Conservation (phyloP, 2,113 vertebrate species). For the Rhynchopsitta pachyrhyncha region DNA sequence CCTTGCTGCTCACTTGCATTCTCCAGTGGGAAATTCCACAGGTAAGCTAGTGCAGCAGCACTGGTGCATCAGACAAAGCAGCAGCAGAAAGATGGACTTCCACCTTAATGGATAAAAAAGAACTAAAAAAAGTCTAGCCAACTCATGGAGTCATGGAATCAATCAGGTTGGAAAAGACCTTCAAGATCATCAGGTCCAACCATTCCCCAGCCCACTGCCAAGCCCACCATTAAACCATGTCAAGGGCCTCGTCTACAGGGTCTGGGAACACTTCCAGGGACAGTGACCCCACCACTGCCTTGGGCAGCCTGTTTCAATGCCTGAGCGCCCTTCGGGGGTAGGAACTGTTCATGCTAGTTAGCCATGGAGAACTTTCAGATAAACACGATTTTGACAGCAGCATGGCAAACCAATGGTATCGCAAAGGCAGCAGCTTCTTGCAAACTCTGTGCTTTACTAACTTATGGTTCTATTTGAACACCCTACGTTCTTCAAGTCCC, state of each 20-base stretch:
- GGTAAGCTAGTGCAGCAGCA: background rate
- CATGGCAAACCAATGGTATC: background rate
- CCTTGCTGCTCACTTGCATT: background rate
- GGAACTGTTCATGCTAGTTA: background rate
- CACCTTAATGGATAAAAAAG: background rate
- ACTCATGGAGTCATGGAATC: background rate
- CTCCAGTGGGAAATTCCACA: accelerated
- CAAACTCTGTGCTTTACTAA: background rate
- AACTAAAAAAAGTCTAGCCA: background rate
- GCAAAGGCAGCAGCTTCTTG: background rate
- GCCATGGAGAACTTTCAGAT: background rate
- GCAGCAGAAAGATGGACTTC: background rate
- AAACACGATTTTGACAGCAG: background rate
- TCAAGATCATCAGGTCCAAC: background rate
- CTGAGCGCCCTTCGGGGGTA: background rate
- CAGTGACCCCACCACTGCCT: background rate
- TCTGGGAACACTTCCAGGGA: background rate
- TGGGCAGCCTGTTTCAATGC: background rate
- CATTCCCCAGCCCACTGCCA: background rate
- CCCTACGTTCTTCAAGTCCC: background rate
- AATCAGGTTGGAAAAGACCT: background rate
- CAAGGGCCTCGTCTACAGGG: background rate
- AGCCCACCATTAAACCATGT: background rate
- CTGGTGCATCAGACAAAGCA: background rate
- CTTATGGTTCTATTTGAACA: background rate